phyloP scores from a whole-genome alignment of 2,888 invertebrate genomes.

The Lithosia quadra region DNA sequence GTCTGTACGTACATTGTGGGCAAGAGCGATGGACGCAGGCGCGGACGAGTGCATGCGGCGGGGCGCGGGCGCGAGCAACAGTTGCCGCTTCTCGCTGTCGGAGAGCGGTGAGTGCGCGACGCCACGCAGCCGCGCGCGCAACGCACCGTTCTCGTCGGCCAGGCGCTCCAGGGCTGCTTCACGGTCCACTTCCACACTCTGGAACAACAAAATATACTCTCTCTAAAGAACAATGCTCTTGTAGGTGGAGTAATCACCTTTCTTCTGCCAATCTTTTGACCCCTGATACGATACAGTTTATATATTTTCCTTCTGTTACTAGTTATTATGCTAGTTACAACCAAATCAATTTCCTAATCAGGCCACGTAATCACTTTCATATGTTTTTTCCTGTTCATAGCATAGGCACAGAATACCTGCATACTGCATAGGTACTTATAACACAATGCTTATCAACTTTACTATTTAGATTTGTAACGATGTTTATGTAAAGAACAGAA shows the following conservation, averaged over 20 bases:
- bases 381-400: neutral
- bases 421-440: too few species aligned
- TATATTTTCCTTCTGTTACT: too few species aligned
- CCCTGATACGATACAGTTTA: too few species aligned
- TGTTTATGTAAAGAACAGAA: neutral
- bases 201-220: constrained; percentile 18
- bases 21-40: constrained; percentile 92
- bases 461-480: neutral
- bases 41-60: constrained; percentile 92
- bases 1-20: constrained; percentile 70
- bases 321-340: too few species aligned
- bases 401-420: neutral
- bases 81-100: constrained; percentile 93
- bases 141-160: constrained; percentile 91
- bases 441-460: neutral
- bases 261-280: too few species aligned
- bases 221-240: too few species aligned
- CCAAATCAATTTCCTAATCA: neutral
- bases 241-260: too few species aligned
- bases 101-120: constrained; percentile 93
- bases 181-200: constrained; percentile 88
- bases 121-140: constrained; percentile 92
- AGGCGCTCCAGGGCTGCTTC: constrained; percentile 89
- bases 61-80: constrained; percentile 89
- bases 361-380: neutral